A percentile compares a stretch with the other conserved stretches of the same genome.
These are phyloP conservation scores for Cryptosula pallasiana DNA, from an alignment of 2,888 invertebrate genomes.

Conservation along the genomic window DNA sequence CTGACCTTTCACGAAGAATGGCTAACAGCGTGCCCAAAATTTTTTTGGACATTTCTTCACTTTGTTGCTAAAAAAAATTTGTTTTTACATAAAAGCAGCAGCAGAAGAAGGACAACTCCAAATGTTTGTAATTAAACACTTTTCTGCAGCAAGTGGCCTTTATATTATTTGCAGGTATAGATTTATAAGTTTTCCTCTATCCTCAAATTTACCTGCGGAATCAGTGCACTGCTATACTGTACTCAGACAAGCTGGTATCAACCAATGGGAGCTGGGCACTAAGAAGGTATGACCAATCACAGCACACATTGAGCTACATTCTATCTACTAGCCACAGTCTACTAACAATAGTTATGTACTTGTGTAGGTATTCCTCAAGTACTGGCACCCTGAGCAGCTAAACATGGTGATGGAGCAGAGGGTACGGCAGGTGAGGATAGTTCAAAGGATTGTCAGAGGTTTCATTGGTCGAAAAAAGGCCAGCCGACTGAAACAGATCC, in stretches of 20 bases:
- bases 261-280: constrained; percentile 35
- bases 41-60: no score
- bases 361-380: constrained; percentile 42
- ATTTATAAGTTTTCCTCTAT: constrained; percentile 27
- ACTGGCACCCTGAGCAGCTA: constrained; percentile 42
- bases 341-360: neutral
- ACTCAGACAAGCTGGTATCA: constrained; percentile 31
- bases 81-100: no score
- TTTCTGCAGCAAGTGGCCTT: no score
- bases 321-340: no score
- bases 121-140: no score
- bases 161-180: no score
- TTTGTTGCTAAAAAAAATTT: no score
- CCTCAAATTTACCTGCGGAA: constrained; percentile 22
- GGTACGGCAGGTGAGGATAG: constrained; percentile 30
- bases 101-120: no score
- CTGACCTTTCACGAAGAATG: no score
- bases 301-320: no score
- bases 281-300: no score
- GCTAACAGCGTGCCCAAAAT: no score
- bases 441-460: constrained; percentile 37
- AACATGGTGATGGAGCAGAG: constrained; percentile 33
- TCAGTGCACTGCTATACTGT: constrained; percentile 28
- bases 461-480: constrained; percentile 31
- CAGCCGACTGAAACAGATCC: neutral